Percentiles rank a stretch among this genome's conserved stretches.
Conservation (phyloP, 64 coral and sea anemone species). For the Dendronephthya gigantea region DNA sequence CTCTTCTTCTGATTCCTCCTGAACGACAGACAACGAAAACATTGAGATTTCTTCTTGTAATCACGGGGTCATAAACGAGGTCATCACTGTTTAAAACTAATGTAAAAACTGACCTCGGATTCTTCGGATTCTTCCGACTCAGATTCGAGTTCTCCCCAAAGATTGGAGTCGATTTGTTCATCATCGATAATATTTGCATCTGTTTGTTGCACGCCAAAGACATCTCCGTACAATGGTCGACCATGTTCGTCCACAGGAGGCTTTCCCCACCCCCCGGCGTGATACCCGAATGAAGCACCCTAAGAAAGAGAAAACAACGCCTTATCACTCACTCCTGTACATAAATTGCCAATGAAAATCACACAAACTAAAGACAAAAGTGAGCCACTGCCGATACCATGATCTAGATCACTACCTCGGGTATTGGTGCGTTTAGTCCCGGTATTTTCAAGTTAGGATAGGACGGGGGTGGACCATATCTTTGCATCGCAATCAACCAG, state of each 20-base stretch:
- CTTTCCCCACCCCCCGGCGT: conserved; percentile 94
- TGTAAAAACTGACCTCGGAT: conserved; percentile 51
- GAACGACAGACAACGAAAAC: neutral
- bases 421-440: conserved; percentile 92
- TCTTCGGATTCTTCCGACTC: conserved; percentile 80
- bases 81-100: neutral
- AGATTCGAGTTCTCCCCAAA: conserved; percentile 93
- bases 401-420: conserved; percentile 43
- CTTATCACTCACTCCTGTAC: too few species aligned
- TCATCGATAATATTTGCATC: conserved; percentile 60
- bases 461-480: conserved; percentile 92
- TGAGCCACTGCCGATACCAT: too few species aligned
- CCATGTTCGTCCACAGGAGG: conserved; percentile 93
- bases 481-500: conserved; percentile 96
- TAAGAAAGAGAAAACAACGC: neutral
- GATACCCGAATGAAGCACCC: conserved; percentile 97
- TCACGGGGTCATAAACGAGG: neutral
- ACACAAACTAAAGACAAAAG: too few species aligned
- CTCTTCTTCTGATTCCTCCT: conserved; percentile 77
- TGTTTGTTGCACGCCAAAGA: conserved; percentile 64
- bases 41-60: too few species aligned
- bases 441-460: conserved; percentile 94
- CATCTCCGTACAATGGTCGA: conserved; percentile 90
- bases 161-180: conserved; percentile 53
- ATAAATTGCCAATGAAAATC: too few species aligned